phyloP scores from a whole-genome alignment of 2,888 invertebrate species.

The Colletes collaris region DNA sequence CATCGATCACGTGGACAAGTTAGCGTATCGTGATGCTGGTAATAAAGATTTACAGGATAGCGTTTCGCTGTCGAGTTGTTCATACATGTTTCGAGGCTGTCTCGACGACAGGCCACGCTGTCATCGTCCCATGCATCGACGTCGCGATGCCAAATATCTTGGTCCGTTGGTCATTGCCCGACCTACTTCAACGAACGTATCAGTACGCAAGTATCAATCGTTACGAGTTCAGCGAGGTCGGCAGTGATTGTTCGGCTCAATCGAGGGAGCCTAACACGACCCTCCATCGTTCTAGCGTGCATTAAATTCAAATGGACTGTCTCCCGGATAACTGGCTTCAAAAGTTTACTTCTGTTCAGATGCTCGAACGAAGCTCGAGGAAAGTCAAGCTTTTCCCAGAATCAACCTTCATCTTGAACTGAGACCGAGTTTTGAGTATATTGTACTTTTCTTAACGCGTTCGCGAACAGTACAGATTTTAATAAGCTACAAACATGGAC shows the following conservation, averaged over 20 bases:
- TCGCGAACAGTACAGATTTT: no score
- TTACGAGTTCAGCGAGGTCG: constrained; percentile 48
- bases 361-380: no score
- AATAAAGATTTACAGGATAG: constrained; percentile 53
- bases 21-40: constrained; percentile 24
- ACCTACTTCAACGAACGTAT: constrained; percentile 56
- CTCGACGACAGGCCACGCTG: constrained; percentile 6
- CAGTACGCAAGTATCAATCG: constrained; percentile 53
- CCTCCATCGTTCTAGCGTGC: constrained; percentile 15
- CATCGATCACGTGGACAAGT: constrained; percentile 45
- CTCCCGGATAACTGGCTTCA: no score
- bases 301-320: constrained; percentile 24
- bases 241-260: constrained; percentile 56
- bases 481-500: no score
- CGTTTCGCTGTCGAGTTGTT: constrained; percentile 14
- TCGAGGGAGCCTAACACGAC: constrained; percentile 44
- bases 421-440: no score
- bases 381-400: no score
- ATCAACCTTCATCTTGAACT: no score
- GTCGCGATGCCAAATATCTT: constrained; percentile 51
- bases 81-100: constrained; percentile 1
- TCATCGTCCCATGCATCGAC: constrained; percentile 18
- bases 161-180: constrained; percentile 58
- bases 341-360: no score
- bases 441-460: no score